Evolutionary conservation across 1,140 invertebrate genomes (phyloP).

Genomic region (roundworm (Caenorhabditis elegans)): WBcel235 BX284604.4:7432501-7433000

Average conservation of each 20-base stretch:
- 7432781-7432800: slow-evolving; percentile 87
- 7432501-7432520: slow-evolving; percentile 91
- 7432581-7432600: slow-evolving; percentile 96
- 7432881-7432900: slow-evolving; percentile 94
- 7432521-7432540: slow-evolving; percentile 94
- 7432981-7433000: no score
- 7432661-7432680: slow-evolving; percentile 68
- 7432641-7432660: slow-evolving; percentile 93
- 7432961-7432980: neutral
- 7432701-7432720: slow-evolving; percentile 70
- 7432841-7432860: slow-evolving; percentile 98
- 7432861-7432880: slow-evolving; percentile 92
- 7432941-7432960: neutral
- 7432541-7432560: slow-evolving; percentile 97
- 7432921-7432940: slow-evolving; percentile 76
- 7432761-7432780: slow-evolving; percentile 97
- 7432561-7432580: slow-evolving; percentile 80
- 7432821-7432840: slow-evolving; percentile 97
- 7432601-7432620: slow-evolving; percentile 89
- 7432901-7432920: slow-evolving; percentile 92
- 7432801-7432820: slow-evolving; percentile 94
- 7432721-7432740: slow-evolving; percentile 94
- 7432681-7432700: neutral
- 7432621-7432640: slow-evolving; percentile 99
- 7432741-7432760: slow-evolving; percentile 95